These are phyloP conservation scores for Chiroxiphia lanceolata DNA, from an alignment of 2,797 vertebrate species.

Conservation along the genomic window DNA sequence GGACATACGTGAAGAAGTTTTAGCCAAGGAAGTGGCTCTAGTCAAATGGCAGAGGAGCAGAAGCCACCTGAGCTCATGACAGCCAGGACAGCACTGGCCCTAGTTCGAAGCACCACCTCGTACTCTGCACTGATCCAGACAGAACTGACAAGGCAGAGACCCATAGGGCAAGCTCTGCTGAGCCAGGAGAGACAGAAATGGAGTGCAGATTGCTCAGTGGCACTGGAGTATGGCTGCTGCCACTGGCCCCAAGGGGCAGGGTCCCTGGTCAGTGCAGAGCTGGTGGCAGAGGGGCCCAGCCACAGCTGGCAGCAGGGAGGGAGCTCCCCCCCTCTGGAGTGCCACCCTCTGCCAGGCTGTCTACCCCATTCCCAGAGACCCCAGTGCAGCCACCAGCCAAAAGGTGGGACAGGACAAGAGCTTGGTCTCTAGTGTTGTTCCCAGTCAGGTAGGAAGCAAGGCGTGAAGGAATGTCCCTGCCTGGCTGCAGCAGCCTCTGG, in stretches of 20 bases:
- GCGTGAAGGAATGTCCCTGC: constrained; percentile 38
- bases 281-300: background rate
- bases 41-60: background rate
- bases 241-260: background rate
- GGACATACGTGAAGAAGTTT: background rate
- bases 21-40: background rate
- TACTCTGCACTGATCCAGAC: background rate
- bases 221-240: background rate
- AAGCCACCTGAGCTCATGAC: background rate
- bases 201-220: background rate
- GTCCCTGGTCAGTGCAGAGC: background rate
- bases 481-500: constrained; percentile 33
- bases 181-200: background rate
- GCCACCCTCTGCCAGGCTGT: background rate
- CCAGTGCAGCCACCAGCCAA: background rate
- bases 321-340: background rate
- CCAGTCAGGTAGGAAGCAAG: constrained; percentile 45
- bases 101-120: background rate
- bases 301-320: background rate
- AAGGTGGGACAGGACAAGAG: background rate
- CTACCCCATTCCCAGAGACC: background rate
- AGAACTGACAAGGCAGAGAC: background rate
- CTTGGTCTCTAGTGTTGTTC: constrained; percentile 23
- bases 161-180: background rate
- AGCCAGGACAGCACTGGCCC: background rate